Percentiles rank a stretch among this genome's conserved stretches.
phyloP scores from a whole-genome alignment of 2,888 invertebrate species.

The Pterostichus madidus region DNA sequence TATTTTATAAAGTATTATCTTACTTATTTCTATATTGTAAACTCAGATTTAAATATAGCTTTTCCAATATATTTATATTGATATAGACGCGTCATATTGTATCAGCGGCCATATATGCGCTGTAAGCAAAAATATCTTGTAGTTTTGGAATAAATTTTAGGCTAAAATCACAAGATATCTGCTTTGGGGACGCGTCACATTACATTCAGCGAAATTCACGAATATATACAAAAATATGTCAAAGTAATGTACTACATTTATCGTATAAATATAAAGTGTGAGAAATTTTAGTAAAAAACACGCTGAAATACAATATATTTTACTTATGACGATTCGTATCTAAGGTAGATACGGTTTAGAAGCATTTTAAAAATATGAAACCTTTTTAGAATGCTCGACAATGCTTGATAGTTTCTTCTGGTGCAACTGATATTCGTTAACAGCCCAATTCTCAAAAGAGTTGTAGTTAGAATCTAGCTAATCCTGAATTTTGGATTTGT shows the following conservation, averaged over 20 bases:
- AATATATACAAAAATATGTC: conserved; percentile 36
- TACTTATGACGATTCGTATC: no score
- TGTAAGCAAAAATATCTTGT: conserved; percentile 43
- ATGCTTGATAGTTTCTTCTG: no score
- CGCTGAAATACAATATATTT: background rate
- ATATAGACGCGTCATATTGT: conserved; percentile 32
- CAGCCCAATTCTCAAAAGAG: no score
- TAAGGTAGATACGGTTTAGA: background rate
- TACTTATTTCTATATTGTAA: no score
- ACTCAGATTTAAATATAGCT: conserved; percentile 29
- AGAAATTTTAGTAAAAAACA: conserved; percentile 34
- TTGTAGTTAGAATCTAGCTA: no score
- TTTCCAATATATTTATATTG: conserved; percentile 49
- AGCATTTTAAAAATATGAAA: background rate
- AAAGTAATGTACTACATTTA: conserved; percentile 35
- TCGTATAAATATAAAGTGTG: conserved; percentile 26
- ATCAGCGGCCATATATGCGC: conserved; percentile 15
- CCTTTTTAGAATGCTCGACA: no score
- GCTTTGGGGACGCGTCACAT: conserved; percentile 28
- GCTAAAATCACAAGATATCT: conserved; percentile 50
- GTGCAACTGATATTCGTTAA: no score
- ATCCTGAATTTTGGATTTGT: no score
- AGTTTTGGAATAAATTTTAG: conserved; percentile 48
- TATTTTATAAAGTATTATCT: no score
- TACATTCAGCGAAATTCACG: background rate